A percentile compares a stretch with the other conserved stretches of the same genome.
Conservation (phyloP, 2,113 vertebrate species). For the Candoia aspera region DNA sequence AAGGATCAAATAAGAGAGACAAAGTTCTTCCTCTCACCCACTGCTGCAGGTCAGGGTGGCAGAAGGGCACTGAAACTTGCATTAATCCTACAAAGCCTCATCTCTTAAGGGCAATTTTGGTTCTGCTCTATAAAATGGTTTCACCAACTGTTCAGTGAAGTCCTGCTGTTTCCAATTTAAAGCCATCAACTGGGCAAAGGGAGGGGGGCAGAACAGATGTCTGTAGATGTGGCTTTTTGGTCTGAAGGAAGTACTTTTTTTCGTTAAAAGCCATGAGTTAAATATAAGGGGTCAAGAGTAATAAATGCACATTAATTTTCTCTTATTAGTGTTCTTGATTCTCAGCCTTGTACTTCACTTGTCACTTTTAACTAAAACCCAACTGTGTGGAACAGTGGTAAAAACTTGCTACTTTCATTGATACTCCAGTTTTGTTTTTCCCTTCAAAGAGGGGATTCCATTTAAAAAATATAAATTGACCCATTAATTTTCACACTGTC, state of each 20-base stretch:
- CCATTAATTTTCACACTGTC: neutral
- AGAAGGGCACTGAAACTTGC: conserved; percentile 12
- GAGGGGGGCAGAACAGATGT: neutral
- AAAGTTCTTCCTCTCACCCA: neutral
- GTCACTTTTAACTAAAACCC: neutral
- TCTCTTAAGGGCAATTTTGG: conserved; percentile 17
- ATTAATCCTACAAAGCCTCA: conserved; percentile 11
- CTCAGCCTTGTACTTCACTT: neutral
- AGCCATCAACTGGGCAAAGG: neutral
- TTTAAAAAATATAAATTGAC: neutral
- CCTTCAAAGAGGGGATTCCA: neutral
- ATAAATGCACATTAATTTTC: conserved; percentile 39
- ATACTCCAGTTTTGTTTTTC: neutral
- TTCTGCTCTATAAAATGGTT: conserved; percentile 1
- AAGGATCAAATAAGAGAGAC: conserved; percentile 8
- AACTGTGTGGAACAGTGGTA: neutral
- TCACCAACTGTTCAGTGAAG: conserved; percentile 29
- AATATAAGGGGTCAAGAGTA: neutral
- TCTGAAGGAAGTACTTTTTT: conserved; percentile 7
- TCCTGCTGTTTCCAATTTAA: conserved; percentile 31
- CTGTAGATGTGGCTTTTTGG: neutral
- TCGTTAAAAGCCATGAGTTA: neutral
- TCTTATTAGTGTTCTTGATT: conserved; percentile 34
- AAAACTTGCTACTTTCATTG: conserved; percentile 7
- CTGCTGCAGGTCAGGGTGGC: conserved; percentile 33